Base-by-base conservation (phyloP, 2,113 vertebrate species). In the Xerus inauris region DNA sequence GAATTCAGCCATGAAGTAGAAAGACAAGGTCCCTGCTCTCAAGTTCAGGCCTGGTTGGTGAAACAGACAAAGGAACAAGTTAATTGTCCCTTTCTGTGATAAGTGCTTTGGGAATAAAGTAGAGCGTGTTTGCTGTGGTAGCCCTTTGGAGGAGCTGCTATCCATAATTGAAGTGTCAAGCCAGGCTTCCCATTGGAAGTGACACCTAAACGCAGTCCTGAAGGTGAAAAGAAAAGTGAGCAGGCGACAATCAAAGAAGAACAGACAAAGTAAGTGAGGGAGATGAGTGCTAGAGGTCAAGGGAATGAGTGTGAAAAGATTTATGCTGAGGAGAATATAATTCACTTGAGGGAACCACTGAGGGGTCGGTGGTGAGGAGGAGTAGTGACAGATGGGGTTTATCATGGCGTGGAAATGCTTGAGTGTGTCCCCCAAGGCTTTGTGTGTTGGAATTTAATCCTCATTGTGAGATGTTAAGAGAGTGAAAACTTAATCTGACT, bases 61-160 rank as follows among this genome's bases (percentile, higher is more conserved):
- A 57, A 84, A 92, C 71, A 94, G 71, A 81, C 35, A 75, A 69
- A 47, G 54, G 71, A 75, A 76, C 38, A 94, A 57, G 72, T 73
- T 73, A 35, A 38, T 94, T 89, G 42, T 54, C 86, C 65, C 28
- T 79, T 69, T 49, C 26, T 54, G 26, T 30, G 30, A 49, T 82
- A 69, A 90, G 35, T 84, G 76, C 35, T 90, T 59, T 51, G 24
- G 45, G 72, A 75, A 77, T 51, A n/a, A 87, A 90, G 26, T 51
- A 73, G 5, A 47, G 75, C 90, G 11, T 84, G 67, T 84, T 89
- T 91, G 47, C 38, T 89, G 32, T 38, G 40, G 51, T 57, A 93
- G 11, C 67, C 59, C 72, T 97, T 94, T 93, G 83, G 62, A 73
- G 47, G 28, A 67, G 2, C 35, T 88, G n/a, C 16, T 20, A 64